Evolutionary conservation across 2,113 vertebrate species (phyloP).

Genomic region (Ptychochromis oligacanthus): DNA sequence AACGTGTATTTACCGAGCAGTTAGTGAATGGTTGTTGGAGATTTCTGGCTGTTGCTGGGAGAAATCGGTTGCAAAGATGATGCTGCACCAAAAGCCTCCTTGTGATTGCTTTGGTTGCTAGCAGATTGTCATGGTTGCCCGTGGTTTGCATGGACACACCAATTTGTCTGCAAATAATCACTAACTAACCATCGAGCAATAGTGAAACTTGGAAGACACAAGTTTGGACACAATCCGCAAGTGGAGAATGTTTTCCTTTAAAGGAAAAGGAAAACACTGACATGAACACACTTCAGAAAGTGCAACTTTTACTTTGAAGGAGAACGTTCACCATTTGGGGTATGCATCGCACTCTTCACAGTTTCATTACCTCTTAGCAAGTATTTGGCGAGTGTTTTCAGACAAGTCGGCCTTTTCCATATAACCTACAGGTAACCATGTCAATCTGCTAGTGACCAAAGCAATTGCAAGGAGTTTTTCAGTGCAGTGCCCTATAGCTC

Average conservation of each 20-base stretch:
- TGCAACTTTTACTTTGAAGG: neutral
- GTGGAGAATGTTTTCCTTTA: too few species aligned
- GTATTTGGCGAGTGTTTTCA: too few species aligned
- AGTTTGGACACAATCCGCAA: too few species aligned
- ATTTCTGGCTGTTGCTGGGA: neutral
- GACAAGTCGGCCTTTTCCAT: too few species aligned
- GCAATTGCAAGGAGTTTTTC: too few species aligned
- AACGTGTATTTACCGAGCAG: neutral
- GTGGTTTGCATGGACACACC: neutral
- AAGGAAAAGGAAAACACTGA: too few species aligned
- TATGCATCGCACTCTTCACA: too few species aligned
- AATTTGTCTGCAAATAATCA: neutral
- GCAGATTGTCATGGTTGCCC: neutral
- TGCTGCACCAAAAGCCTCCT: neutral
- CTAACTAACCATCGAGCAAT: neutral
- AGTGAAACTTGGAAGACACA: neutral
- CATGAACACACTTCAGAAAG: neutral
- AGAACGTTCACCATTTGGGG: neutral
- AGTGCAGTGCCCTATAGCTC: too few species aligned
- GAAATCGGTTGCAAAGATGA: neutral
- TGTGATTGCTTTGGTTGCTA: neutral
- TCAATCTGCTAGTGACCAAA: too few species aligned
- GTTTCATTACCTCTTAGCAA: too few species aligned
- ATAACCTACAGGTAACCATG: too few species aligned
- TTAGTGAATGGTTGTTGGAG: neutral